phyloP scores from a whole-genome alignment of 2,113 vertebrate genomes.

The Rallus limicola region DNA sequence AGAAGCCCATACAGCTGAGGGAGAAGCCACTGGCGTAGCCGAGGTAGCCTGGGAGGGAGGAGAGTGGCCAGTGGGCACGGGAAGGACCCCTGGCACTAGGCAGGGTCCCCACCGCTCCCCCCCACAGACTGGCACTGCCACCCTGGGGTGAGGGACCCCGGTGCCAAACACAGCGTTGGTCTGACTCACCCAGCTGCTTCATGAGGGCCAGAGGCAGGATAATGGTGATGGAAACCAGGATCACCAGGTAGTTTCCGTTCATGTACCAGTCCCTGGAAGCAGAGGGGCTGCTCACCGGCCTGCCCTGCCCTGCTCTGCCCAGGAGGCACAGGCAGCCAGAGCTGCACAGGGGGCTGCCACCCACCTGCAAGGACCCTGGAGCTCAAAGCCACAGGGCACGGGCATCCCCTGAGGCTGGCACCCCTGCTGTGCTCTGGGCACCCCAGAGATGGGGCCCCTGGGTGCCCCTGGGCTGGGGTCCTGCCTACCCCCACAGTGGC shows the following conservation, averaged over 20 bases:
- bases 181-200: slow-evolving; percentile 93
- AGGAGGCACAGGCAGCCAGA: background rate
- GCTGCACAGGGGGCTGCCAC: background rate
- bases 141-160: background rate
- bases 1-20: slow-evolving; percentile 98
- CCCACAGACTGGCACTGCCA: background rate
- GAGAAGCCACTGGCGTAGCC: slow-evolving; percentile 97
- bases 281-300: background rate
- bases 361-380: background rate
- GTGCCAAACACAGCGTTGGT: background rate
- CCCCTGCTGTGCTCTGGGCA: background rate
- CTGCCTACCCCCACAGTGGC: background rate
- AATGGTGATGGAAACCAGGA: slow-evolving; percentile 86
- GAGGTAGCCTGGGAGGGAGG: slow-evolving; percentile 85
- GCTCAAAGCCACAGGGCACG: background rate
- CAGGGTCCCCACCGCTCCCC: background rate
- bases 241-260: slow-evolving; percentile 96
- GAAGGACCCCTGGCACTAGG: background rate
- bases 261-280: slow-evolving; percentile 90
- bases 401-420: background rate
- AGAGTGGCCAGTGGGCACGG: background rate
- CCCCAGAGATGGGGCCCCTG: background rate
- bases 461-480: too few species aligned
- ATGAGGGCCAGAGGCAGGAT: slow-evolving; percentile 94
- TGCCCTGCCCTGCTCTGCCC: fast-evolving